Evolutionary conservation across 2,888 invertebrate species (phyloP).

Genomic region (Chelonus formosanus): DNA sequence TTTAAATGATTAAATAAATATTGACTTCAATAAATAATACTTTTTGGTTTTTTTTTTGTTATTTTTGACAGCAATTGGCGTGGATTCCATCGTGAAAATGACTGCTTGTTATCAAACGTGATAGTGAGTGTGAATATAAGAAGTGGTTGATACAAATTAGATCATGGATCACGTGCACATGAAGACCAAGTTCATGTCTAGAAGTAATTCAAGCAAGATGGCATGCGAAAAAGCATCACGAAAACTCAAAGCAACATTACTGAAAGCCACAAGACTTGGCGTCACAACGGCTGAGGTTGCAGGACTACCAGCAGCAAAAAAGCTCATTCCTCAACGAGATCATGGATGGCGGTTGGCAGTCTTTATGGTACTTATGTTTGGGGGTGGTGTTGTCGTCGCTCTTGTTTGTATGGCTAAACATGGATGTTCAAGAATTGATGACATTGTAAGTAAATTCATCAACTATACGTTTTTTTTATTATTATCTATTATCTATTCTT

Average conservation of each 20-base stretch:
- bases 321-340: constrained; percentile 58
- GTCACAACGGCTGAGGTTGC: constrained; percentile 56
- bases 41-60: too few relatives aligned
- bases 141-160: constrained; percentile 4
- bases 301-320: constrained; percentile 55
- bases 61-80: too few relatives aligned
- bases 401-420: constrained; percentile 59
- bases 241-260: constrained; percentile 55
- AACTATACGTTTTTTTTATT: not conserved
- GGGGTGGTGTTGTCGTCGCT: constrained; percentile 59
- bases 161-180: constrained; percentile 57
- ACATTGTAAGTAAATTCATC: constrained; percentile 57
- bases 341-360: constrained; percentile 61
- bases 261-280: constrained; percentile 59
- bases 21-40: too few relatives aligned
- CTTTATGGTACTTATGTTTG: constrained; percentile 59
- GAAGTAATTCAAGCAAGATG: constrained; percentile 57
- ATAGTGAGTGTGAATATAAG: not conserved
- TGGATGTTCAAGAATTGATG: constrained; percentile 61
- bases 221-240: constrained; percentile 60
- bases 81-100: not conserved
- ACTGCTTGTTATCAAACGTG: constrained; percentile 2
- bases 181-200: constrained; percentile 52
- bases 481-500: too few relatives aligned
- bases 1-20: too few relatives aligned